phyloP scores from a whole-genome alignment of 2,888 invertebrate species.

The Athrips mouffetella region DNA sequence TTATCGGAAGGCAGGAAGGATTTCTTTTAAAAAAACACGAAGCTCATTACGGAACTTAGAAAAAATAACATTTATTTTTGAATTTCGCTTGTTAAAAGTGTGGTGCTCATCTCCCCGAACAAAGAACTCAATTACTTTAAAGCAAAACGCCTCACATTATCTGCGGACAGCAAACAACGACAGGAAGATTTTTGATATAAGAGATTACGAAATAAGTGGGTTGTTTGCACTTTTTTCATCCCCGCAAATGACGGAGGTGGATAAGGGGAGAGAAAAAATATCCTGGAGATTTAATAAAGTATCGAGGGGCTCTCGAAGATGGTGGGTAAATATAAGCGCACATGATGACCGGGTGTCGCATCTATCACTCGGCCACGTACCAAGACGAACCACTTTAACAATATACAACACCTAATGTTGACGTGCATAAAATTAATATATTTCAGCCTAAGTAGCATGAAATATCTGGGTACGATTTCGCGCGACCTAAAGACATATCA shows the following conservation, averaged over 20 bases:
- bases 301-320: slow-evolving; percentile 9
- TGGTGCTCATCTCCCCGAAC: too few species aligned
- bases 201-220: slow-evolving; percentile 17
- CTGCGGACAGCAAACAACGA: neutral
- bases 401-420: neutral
- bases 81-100: too few species aligned
- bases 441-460: too few species aligned
- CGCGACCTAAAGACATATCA: too few species aligned
- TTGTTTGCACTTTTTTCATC: slow-evolving; percentile 17
- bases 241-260: slow-evolving; percentile 14
- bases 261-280: slow-evolving; percentile 13
- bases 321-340: slow-evolving; percentile 13
- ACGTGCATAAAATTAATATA: too few species aligned
- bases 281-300: slow-evolving; percentile 19
- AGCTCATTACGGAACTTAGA: too few species aligned
- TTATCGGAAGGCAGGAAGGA: too few species aligned
- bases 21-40: too few species aligned
- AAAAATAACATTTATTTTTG: too few species aligned
- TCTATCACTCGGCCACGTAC: slow-evolving; percentile 16
- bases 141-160: slow-evolving; percentile 1
- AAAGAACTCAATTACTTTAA: neutral
- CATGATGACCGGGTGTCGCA: slow-evolving; percentile 16
- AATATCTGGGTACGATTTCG: too few species aligned
- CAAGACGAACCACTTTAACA: neutral
- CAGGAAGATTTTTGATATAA: slow-evolving; percentile 5